Conservation (phyloP, 2,113 vertebrate genomes). For the Aphyosemion australe region DNA sequence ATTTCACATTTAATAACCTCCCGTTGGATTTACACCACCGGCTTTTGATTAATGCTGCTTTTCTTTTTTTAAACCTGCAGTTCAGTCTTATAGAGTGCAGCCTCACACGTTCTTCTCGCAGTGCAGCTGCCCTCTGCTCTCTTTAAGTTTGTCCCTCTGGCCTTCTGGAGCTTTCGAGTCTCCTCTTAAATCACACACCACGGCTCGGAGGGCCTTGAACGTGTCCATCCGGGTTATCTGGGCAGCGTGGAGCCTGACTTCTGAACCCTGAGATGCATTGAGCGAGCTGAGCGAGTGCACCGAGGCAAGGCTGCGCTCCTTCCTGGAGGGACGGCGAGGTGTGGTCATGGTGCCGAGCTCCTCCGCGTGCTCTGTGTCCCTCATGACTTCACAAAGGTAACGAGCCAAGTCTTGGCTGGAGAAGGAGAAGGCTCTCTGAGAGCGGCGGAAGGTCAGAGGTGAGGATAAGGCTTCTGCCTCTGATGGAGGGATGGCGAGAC, state of each 20-base stretch:
- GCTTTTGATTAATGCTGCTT: slow-evolving; percentile 41
- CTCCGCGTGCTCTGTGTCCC: slow-evolving; percentile 71
- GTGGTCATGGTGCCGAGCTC: slow-evolving; percentile 61
- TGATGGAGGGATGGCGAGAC: slow-evolving; percentile 76
- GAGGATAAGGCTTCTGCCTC: slow-evolving; percentile 68
- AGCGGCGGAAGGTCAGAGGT: slow-evolving; percentile 68
- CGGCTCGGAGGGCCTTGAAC: slow-evolving; percentile 70
- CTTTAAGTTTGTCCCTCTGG: slow-evolving; percentile 68
- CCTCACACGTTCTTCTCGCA: slow-evolving; percentile 73
- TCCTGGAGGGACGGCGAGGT: slow-evolving; percentile 53
- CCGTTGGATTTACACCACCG: slow-evolving; percentile 49
- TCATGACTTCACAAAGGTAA: slow-evolving; percentile 80
- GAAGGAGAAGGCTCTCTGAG: slow-evolving; percentile 72
- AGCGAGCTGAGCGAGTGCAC: slow-evolving; percentile 84
- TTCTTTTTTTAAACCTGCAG: slow-evolving; percentile 33
- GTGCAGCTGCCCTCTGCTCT: slow-evolving; percentile 68
- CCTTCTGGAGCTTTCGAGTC: slow-evolving; percentile 56
- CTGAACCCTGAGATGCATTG: slow-evolving; percentile 69
- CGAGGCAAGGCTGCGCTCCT: slow-evolving; percentile 75
- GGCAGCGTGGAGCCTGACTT: slow-evolving; percentile 59
- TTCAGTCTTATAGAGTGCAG: slow-evolving; percentile 16
- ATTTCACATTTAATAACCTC: slow-evolving; percentile 66
- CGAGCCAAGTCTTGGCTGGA: slow-evolving; percentile 77
- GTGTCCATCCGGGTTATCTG: slow-evolving; percentile 60
- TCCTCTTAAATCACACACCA: slow-evolving; percentile 67